Conservation (phyloP, 2,797 vertebrate genomes). For the Babyrousa celebensis region DNA sequence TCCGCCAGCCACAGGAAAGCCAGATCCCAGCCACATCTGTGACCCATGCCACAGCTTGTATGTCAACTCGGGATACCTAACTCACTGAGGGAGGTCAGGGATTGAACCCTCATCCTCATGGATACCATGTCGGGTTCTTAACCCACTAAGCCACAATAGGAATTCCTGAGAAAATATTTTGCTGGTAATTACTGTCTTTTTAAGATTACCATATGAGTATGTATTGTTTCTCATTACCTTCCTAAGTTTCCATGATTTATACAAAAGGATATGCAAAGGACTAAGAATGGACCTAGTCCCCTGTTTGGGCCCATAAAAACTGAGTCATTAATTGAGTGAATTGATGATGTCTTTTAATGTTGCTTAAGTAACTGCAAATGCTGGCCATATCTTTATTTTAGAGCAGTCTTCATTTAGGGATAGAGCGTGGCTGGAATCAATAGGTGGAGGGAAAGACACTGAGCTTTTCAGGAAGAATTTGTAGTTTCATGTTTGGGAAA, state of each 20-base stretch:
- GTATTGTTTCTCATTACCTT: not conserved
- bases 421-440: not conserved
- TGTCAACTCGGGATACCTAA: no score
- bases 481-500: not conserved
- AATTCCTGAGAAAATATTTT: not conserved
- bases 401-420: not conserved
- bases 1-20: no score
- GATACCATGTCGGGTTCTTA: no score
- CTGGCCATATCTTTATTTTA: not conserved
- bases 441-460: not conserved
- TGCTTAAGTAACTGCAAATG: not conserved
- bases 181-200: not conserved
- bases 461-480: not conserved
- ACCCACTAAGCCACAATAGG: no score
- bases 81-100: no score
- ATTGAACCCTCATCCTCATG: no score
- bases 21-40: no score
- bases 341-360: not conserved
- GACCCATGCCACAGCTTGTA: no score
- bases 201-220: not conserved
- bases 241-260: not conserved
- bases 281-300: not conserved
- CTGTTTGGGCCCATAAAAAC: not conserved
- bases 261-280: not conserved
- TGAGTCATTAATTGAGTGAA: not conserved